phyloP scores from a whole-genome alignment of 1,140 invertebrate genomes.

The Hydropsyche tenuis region DNA sequence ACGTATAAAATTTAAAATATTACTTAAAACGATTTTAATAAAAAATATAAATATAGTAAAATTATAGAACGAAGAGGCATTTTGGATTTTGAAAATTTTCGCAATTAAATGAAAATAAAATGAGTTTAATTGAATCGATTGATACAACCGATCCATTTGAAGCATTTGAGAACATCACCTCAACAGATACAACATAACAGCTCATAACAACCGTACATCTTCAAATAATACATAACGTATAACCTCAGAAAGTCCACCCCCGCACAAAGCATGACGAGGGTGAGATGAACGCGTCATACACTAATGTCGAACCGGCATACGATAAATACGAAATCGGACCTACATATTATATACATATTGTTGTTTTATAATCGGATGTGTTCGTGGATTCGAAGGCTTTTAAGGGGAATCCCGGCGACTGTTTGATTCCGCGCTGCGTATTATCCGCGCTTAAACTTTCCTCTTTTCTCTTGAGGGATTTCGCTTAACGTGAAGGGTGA shows the following conservation, averaged over 20 bases:
- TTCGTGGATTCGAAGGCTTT: slow-evolving; percentile 41
- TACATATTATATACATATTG: neutral
- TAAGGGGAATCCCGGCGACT: neutral
- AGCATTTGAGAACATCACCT: neutral
- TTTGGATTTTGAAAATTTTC: too few species aligned
- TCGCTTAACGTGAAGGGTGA: neutral
- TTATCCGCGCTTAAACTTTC: neutral
- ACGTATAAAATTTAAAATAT: too few species aligned
- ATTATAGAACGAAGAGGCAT: too few species aligned
- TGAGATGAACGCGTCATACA: neutral
- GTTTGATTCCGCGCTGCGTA: neutral
- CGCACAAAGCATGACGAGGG: neutral
- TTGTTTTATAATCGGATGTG: slow-evolving; percentile 45
- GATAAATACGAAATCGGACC: neutral
- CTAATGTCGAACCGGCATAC: neutral
- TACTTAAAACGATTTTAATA: too few species aligned
- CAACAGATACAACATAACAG: neutral
- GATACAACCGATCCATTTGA: too few species aligned
- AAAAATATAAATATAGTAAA: too few species aligned
- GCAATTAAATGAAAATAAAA: too few species aligned
- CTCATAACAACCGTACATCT: neutral
- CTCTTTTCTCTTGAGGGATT: neutral
- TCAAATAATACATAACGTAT: neutral
- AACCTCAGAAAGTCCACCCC: neutral
- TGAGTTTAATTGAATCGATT: too few species aligned